Percentiles rank a stretch among this genome's conserved stretches.
These are phyloP conservation scores for Antigone vipio DNA, from an alignment of 2,113 vertebrate genomes.

Conservation along the genomic window DNA sequence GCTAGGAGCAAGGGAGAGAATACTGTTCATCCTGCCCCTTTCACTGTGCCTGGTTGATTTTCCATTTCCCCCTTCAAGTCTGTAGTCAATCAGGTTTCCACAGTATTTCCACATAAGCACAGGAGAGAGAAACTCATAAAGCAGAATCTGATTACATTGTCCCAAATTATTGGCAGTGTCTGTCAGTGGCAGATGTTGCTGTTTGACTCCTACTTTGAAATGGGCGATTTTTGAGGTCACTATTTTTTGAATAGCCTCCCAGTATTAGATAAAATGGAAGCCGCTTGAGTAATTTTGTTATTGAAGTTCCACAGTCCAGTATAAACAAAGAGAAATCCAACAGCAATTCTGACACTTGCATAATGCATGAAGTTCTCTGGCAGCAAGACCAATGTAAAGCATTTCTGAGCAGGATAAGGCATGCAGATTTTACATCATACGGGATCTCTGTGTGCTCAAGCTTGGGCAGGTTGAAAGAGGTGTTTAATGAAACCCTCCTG, in stretches of 20 bases:
- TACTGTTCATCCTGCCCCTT: neutral
- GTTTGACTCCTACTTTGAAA: neutral
- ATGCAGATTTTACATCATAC: neutral
- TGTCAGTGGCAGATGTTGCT: neutral
- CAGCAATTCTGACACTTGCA: neutral
- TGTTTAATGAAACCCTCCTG: neutral
- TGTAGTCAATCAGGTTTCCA: neutral
- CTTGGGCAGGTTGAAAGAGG: constrained; percentile 6
- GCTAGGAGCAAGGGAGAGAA: neutral
- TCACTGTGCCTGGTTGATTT: neutral
- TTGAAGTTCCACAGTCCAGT: neutral
- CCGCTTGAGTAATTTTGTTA: neutral
- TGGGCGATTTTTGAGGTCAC: neutral
- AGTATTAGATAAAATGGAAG: neutral
- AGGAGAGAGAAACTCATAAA: neutral
- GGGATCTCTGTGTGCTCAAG: neutral
- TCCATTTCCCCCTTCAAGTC: neutral
- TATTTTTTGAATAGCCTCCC: neutral
- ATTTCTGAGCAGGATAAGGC: constrained; percentile 28
- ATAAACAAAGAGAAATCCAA: neutral
- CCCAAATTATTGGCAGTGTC: neutral
- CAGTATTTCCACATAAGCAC: neutral
- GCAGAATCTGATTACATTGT: neutral
- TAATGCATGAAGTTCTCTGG: neutral
- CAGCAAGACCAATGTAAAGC: neutral